Conservation (phyloP, 2,888 invertebrate species). For the Cynaeus angustus region DNA sequence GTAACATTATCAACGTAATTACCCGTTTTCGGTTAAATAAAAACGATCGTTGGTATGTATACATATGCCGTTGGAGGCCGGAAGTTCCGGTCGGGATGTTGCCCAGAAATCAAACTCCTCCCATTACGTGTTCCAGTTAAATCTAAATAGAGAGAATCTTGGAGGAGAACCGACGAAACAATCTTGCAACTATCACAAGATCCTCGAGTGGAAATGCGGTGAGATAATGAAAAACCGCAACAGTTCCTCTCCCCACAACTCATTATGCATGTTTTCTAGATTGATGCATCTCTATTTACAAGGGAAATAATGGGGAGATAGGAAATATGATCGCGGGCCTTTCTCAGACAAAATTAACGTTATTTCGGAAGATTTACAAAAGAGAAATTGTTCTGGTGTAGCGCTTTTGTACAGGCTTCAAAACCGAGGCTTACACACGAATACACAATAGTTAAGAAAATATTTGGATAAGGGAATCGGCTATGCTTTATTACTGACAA, state of each 20-base stretch:
- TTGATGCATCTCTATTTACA: conserved; percentile 42
- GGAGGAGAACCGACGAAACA: conserved; percentile 29
- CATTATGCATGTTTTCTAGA: conserved; percentile 37
- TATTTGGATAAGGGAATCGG: conserved; percentile 18
- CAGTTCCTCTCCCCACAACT: conserved; percentile 19
- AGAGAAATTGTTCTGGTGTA: conserved; percentile 30
- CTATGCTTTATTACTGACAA: conserved; percentile 15
- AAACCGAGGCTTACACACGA: conserved; percentile 25
- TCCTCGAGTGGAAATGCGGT: conserved; percentile 9
- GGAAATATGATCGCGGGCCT: conserved; percentile 33
- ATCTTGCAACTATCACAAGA: conserved; percentile 26
- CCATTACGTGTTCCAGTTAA: conserved; percentile 49
- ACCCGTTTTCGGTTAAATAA: conserved; percentile 27
- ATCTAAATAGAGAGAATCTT: conserved; percentile 43
- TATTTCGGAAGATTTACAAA: conserved; percentile 41
- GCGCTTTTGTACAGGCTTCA: conserved; percentile 25
- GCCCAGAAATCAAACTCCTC: conserved; percentile 46
- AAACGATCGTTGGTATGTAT: conserved; percentile 19
- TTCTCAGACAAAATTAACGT: conserved; percentile 30
- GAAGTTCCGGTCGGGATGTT: conserved; percentile 43
- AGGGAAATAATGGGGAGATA: conserved; percentile 27
- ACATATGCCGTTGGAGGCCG: conserved; percentile 32
- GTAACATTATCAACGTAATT: conserved; percentile 47
- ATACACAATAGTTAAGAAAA: conserved; percentile 28
- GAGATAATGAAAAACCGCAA: conserved; percentile 39